Evolutionary conservation across 1,140 invertebrate species (phyloP).

Genomic region (Hyles vespertilio): DNA sequence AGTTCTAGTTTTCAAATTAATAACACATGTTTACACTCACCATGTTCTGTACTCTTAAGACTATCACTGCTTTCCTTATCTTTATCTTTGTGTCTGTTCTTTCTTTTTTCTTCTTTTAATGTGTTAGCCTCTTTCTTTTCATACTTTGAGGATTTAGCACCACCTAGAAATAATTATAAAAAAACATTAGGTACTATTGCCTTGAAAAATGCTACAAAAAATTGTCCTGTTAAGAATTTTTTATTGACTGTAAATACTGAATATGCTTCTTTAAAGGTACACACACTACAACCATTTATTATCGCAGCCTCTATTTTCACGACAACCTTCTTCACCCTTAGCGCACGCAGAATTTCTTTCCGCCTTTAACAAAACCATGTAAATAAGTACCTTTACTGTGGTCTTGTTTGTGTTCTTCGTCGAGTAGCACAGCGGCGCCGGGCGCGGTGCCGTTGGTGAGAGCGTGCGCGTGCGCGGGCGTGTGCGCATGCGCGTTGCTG

Average conservation of each 20-base stretch:
- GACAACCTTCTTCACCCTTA: no score
- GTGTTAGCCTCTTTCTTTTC: conserved; percentile 76
- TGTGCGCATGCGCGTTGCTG: conserved; percentile 37
- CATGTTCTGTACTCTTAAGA: conserved; percentile 66
- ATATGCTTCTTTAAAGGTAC: no score
- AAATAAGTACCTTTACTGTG: conserved; percentile 26
- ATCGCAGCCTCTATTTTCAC: no score
- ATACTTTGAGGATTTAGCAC: conserved; percentile 55
- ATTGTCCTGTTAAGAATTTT: no score
- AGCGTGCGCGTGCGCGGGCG: conserved; percentile 34
- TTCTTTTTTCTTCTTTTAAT: conserved; percentile 78
- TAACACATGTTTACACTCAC: conserved; percentile 33
- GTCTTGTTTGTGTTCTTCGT: conserved; percentile 40
- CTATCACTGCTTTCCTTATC: conserved; percentile 59
- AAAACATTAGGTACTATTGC: conserved; percentile 1
- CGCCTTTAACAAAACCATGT: no score
- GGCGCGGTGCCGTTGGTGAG: conserved; percentile 49
- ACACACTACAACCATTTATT: no score
- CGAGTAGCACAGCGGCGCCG: conserved; percentile 23
- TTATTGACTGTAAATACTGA: no score
- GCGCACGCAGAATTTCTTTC: no score
- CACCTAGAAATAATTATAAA: conserved; percentile 33
- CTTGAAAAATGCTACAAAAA: background rate
- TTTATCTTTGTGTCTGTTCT: conserved; percentile 74
- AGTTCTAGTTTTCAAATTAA: no score